These are phyloP conservation scores for Hylomyscus alleni DNA, from an alignment of 2,797 vertebrate species.

Conservation along the genomic window DNA sequence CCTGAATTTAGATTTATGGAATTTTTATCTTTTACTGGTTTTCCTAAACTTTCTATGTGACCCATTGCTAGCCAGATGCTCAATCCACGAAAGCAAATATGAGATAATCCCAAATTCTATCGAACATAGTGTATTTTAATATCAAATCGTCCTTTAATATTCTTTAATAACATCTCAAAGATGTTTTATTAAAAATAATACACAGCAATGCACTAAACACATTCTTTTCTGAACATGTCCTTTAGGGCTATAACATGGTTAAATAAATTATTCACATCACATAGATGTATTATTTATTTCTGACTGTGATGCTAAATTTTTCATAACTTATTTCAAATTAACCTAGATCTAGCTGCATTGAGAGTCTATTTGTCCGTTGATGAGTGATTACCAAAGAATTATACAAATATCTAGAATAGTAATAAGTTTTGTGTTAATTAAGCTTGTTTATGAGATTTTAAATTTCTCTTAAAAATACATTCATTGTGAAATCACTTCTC, in stretches of 20 bases:
- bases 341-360: slow-evolving; percentile 72
- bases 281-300: slow-evolving; percentile 66
- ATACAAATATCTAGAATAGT: slow-evolving; percentile 53
- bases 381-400: slow-evolving; percentile 67
- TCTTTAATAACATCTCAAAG: neutral
- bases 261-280: slow-evolving; percentile 41
- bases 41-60: slow-evolving; percentile 52
- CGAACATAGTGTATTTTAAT: neutral
- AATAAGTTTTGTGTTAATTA: slow-evolving; percentile 62
- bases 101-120: slow-evolving; percentile 13
- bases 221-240: slow-evolving; percentile 52
- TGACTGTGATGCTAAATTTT: slow-evolving; percentile 41
- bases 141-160: slow-evolving; percentile 13
- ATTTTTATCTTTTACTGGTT: neutral
- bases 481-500: slow-evolving; percentile 31
- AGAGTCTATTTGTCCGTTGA: slow-evolving; percentile 29
- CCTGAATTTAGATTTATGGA: slow-evolving; percentile 66
- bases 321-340: slow-evolving; percentile 67
- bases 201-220: neutral
- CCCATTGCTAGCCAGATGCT: slow-evolving; percentile 27
- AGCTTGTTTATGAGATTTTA: slow-evolving; percentile 70
- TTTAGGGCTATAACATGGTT: slow-evolving; percentile 28
- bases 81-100: slow-evolving; percentile 40
- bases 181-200: slow-evolving; percentile 38
- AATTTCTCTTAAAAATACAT: slow-evolving; percentile 53